Conservation (phyloP, 2,797 vertebrate species). For the Gymnocypris eckloni region DNA sequence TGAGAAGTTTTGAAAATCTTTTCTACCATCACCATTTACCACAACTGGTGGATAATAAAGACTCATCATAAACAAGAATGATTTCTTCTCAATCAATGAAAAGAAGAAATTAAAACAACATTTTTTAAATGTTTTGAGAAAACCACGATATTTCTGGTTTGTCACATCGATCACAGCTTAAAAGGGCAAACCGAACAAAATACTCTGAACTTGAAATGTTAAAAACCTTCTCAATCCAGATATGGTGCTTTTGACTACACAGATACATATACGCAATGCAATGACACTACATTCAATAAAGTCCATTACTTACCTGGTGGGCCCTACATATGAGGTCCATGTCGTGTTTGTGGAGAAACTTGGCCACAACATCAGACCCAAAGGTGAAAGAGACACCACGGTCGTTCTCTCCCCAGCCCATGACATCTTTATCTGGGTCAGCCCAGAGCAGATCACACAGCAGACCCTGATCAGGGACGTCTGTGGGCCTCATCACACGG, state of each 20-base stretch:
- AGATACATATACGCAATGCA: background rate
- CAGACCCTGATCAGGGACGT: conserved; percentile 84
- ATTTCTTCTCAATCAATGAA: background rate
- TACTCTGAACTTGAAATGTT: background rate
- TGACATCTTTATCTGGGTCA: conserved; percentile 83
- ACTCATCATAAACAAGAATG: too few species aligned
- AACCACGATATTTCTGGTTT: too few species aligned
- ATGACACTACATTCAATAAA: background rate
- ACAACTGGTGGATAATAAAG: too few species aligned
- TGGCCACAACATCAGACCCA: conserved; percentile 83
- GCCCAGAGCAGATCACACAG: conserved; percentile 85
- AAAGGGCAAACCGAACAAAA: background rate
- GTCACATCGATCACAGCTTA: background rate
- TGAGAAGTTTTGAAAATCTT: too few species aligned
- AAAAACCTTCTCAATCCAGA: background rate
- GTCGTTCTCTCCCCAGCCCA: conserved; percentile 85
- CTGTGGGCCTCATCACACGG: conserved; percentile 84
- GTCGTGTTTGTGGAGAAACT: conserved; percentile 86
- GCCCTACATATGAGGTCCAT: conserved; percentile 86
- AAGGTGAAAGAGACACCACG: conserved; percentile 85
- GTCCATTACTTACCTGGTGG: conserved; percentile 75
- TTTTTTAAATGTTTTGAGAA: too few species aligned
- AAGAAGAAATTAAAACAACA: background rate
- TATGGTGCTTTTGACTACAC: background rate
- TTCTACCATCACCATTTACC: too few species aligned